These are phyloP conservation scores for Neodiprion lecontei DNA, from an alignment of 1,140 invertebrate species.

Conservation along the genomic window DNA sequence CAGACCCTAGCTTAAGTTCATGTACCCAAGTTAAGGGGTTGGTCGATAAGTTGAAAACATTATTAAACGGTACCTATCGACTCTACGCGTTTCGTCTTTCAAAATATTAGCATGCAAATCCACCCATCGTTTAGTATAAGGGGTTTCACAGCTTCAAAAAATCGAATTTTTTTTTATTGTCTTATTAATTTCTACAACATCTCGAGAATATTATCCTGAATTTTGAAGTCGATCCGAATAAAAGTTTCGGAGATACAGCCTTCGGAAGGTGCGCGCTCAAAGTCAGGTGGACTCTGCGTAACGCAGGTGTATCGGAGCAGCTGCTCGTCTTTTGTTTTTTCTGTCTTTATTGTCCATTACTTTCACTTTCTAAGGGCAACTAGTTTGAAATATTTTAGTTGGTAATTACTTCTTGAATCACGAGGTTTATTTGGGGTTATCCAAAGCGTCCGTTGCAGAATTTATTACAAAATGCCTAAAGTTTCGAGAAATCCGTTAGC, in stretches of 20 bases:
- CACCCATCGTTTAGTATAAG: too few species aligned
- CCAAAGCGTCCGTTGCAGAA: slow-evolving; percentile 14
- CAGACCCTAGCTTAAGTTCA: too few species aligned
- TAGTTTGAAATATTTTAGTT: slow-evolving; percentile 25
- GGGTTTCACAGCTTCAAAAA: slow-evolving; percentile 25
- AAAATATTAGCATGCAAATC: too few species aligned
- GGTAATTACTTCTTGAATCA: slow-evolving; percentile 22
- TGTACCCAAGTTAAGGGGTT: too few species aligned
- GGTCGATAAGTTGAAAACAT: too few species aligned
- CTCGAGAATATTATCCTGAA: slow-evolving; percentile 24
- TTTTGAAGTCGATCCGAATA: too few species aligned
- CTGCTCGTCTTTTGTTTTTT: too few species aligned
- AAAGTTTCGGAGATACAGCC: neutral
- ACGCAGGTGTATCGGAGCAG: too few species aligned
- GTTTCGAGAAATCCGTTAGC: slow-evolving; percentile 19
- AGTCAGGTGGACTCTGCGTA: too few species aligned
- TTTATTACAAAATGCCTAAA: slow-evolving; percentile 24
- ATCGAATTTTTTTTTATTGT: slow-evolving; percentile 23
- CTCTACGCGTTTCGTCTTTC: too few species aligned
- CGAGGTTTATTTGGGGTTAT: slow-evolving; percentile 21
- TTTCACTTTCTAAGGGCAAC: slow-evolving; percentile 23
- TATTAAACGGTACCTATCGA: too few species aligned
- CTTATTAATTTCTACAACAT: slow-evolving; percentile 28
- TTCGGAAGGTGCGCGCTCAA: too few species aligned
- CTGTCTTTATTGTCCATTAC: neutral